A percentile compares a stretch with the other conserved stretches of the same genome.
phyloP scores from a whole-genome alignment of 2,888 invertebrate genomes.

The Ecdyonurus torrentis region DNA sequence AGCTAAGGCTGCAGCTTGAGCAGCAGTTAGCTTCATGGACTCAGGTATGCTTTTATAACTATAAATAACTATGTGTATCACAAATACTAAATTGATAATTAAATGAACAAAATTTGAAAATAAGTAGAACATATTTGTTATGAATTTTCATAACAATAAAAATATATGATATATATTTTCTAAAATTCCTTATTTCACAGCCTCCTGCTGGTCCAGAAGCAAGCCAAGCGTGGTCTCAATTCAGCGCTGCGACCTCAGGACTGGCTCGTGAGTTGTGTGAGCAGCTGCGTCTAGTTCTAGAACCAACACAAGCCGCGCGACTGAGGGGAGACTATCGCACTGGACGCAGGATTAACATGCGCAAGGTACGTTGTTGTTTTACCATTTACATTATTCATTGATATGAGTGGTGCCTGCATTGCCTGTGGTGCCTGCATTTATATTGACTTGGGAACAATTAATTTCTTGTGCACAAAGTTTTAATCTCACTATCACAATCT shows the following conservation, averaged over 20 bases:
- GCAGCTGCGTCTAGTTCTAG: constrained; percentile 79
- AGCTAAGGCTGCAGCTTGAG: constrained; percentile 30
- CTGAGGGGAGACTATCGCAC: constrained; percentile 92
- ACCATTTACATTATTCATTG: too few species aligned
- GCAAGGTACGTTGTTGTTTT: constrained; percentile 51
- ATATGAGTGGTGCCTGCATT: too few species aligned
- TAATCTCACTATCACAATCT: too few species aligned
- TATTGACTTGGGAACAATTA: too few species aligned
- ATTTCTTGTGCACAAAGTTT: too few species aligned
- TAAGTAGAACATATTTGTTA: constrained; percentile 25
- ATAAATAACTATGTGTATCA: constrained; percentile 8
- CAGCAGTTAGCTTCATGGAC: constrained; percentile 32
- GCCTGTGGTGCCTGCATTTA: too few species aligned
- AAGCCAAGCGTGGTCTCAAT: constrained; percentile 39
- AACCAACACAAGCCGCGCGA: constrained; percentile 85
- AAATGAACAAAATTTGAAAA: constrained; percentile 13
- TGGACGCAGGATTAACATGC: constrained; percentile 95
- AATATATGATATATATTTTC: constrained; percentile 14
- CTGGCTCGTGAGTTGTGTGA: constrained; percentile 81
- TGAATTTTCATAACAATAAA: constrained; percentile 3
- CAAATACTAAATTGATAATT: too few species aligned
- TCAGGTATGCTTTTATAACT: constrained; percentile 21
- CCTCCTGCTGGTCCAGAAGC: constrained; percentile 25
- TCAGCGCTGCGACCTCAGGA: constrained; percentile 38
- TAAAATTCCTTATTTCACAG: constrained; percentile 8